Conservation (phyloP, 92 coral and sea anemone genomes). For the Porites lobata region DNA sequence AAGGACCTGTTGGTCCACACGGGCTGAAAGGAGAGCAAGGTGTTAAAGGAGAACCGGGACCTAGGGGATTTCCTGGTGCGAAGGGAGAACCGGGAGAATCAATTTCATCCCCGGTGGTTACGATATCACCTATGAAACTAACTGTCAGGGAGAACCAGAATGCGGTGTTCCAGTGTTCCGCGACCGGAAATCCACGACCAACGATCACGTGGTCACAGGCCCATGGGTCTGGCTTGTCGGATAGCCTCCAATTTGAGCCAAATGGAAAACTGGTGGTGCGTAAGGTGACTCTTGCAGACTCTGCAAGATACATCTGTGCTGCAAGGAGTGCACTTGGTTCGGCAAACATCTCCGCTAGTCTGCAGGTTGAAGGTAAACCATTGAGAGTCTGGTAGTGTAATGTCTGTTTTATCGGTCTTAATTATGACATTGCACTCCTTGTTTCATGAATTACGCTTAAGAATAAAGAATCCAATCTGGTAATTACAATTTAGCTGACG, state of each 20-base stretch:
- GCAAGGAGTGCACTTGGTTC: slow-evolving; percentile 19
- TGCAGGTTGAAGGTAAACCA: slow-evolving; percentile 26
- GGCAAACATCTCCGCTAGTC: slow-evolving; percentile 6
- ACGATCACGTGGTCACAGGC: slow-evolving; percentile 6
- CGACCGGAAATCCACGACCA: not conserved
- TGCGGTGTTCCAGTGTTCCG: slow-evolving; percentile 32
- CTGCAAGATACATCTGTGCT: slow-evolving; percentile 27
- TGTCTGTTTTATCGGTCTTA: not conserved
- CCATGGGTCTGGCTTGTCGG: not conserved
- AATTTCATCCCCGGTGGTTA: slow-evolving; percentile 22
- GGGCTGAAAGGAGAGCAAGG: slow-evolving; percentile 19
- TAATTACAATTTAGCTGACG: no score
- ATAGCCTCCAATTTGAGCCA: not conserved
- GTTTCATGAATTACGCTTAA: no score
- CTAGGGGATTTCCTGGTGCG: slow-evolving; percentile 28
- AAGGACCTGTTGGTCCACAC: slow-evolving; percentile 10
- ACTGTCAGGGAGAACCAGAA: slow-evolving; percentile 31
- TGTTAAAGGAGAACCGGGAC: slow-evolving; percentile 14
- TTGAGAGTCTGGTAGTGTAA: no score
- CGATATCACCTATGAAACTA: slow-evolving; percentile 6
- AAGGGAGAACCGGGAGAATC: slow-evolving; percentile 50
- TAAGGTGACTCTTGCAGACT: slow-evolving; percentile 36
- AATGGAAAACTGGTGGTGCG: slow-evolving; percentile 15
- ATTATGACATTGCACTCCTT: not conserved
- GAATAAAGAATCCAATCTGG: no score